A percentile compares a stretch with the other conserved stretches of the same genome.
These are phyloP conservation scores for Mandrillus leucophaeus DNA, from an alignment of 2,113 vertebrate genomes.

Conservation along the genomic window DNA sequence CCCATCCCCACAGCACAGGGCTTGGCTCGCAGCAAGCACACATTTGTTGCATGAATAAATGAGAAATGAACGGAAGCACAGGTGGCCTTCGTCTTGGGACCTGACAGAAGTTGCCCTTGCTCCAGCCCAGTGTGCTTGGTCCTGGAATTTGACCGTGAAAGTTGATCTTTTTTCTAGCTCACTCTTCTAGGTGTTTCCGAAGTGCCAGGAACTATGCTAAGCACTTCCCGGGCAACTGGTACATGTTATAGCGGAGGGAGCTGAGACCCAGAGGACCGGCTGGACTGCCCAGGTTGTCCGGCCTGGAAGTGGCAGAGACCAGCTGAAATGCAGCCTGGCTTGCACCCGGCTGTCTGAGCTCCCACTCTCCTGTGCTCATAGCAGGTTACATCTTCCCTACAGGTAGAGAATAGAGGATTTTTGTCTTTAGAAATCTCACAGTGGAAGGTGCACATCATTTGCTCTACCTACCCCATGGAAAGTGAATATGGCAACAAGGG, in stretches of 20 bases:
- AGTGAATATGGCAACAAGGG: background rate
- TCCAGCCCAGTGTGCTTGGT: background rate
- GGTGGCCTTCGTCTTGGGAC: background rate
- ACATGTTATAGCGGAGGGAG: fast-evolving
- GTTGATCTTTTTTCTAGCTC: fast-evolving
- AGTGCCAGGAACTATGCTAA: background rate
- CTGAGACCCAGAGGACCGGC: background rate
- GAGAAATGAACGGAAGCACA: fast-evolving
- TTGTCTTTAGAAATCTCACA: background rate
- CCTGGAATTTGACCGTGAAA: fast-evolving
- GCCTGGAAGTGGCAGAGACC: fast-evolving
- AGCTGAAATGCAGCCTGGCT: fast-evolving
- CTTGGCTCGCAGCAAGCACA: background rate
- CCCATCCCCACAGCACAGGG: fast-evolving
- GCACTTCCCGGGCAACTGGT: fast-evolving
- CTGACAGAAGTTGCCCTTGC: background rate
- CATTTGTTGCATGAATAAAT: fast-evolving
- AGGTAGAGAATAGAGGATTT: background rate
- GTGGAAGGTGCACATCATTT: background rate
- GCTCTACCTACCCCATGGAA: background rate
- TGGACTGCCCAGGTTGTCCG: fast-evolving
- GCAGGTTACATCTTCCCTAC: background rate
- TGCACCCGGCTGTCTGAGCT: no score
- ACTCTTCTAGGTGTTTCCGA: background rate
- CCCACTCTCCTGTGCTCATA: fast-evolving